A percentile compares a stretch with the other conserved stretches of the same genome.
These are phyloP conservation scores for Sipha maydis DNA, from an alignment of 2,888 invertebrate genomes.

Conservation along the genomic window DNA sequence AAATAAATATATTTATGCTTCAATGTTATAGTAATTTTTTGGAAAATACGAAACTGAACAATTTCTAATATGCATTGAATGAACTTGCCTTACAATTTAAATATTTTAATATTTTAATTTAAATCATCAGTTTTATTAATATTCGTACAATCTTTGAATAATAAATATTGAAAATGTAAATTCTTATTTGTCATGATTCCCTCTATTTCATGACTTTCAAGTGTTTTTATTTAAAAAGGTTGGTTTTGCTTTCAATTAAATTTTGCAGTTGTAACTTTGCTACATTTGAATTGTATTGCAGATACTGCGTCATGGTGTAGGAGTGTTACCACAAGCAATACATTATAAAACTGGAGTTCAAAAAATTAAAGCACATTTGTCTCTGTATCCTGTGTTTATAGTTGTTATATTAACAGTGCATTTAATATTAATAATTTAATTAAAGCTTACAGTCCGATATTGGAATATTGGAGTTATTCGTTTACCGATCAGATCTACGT, in stretches of 20 bases:
- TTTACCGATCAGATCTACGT: too few relatives aligned
- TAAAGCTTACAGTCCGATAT: background rate
- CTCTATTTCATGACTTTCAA: background rate
- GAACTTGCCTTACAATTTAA: background rate
- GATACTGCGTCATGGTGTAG: background rate
- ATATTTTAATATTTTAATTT: constrained; percentile 9
- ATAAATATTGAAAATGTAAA: constrained; percentile 25
- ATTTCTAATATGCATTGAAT: background rate
- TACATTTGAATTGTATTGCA: background rate
- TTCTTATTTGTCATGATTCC: background rate
- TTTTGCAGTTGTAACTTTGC: background rate
- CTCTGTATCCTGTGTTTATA: background rate
- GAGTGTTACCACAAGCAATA: background rate
- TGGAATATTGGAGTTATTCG: background rate
- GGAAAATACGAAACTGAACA: background rate
- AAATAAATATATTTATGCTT: too few relatives aligned
- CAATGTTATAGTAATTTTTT: background rate
- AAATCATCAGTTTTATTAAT: constrained; percentile 6
- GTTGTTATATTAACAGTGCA: background rate
- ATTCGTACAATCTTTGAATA: background rate
- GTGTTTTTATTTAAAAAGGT: constrained; percentile 14
- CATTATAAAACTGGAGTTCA: background rate
- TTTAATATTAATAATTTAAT: background rate
- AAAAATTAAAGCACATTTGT: background rate
- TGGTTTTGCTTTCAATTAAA: background rate